Evolutionary conservation across 1,140 invertebrate species (phyloP), one percentile per base, ranked within the genome.

Genomic region (Bombus breviceps): DNA sequence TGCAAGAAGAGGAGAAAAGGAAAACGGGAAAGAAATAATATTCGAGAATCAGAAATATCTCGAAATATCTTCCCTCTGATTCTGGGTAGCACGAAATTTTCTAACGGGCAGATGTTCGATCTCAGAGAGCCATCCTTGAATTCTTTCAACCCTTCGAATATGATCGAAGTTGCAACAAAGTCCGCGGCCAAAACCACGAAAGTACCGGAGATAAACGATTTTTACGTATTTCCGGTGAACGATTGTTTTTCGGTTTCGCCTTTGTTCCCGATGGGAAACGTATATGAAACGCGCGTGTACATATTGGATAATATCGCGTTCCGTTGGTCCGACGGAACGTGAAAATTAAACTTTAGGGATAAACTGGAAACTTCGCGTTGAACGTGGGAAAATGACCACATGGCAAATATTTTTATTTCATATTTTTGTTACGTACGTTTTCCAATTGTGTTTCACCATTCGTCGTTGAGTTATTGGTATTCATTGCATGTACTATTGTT

Each of bases 91-190:
- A 71, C 32, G 47, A 53, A 75, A 75, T 15, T 28, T 75, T 75
- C 18, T 53, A 53, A 53, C 47, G 18, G 47, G 12, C 6, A 53
- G 34, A 37, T 37, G 6, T 47, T 53, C 73, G 73, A 53, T 34
- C 10, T 9, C 10, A 9, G 41, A 53, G 0, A n/a, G 15, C 41
- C 41, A 32, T 28, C n/a, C 9, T 41, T 6, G 37, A 53, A 53
- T 59, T 76, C 34, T 22, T 37, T 78, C 53, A 68, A 53, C 10
- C 15, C 72, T 69, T 69, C n/a, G n/a, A n/a, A n/a, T n/a, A n/a
- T n/a, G n/a, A n/a, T n/a, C n/a, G n/a, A n/a, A n/a, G n/a, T n/a
- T 64, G 43, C 59, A 87, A 76, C 39, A 22, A 87, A 37, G 43
- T 80, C 62, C 5, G 37, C 72, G 15, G 66, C n/a, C 72, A n/a